phyloP scores from a whole-genome alignment of 2,888 invertebrate species.

The Pyrrhia umbra region DNA sequence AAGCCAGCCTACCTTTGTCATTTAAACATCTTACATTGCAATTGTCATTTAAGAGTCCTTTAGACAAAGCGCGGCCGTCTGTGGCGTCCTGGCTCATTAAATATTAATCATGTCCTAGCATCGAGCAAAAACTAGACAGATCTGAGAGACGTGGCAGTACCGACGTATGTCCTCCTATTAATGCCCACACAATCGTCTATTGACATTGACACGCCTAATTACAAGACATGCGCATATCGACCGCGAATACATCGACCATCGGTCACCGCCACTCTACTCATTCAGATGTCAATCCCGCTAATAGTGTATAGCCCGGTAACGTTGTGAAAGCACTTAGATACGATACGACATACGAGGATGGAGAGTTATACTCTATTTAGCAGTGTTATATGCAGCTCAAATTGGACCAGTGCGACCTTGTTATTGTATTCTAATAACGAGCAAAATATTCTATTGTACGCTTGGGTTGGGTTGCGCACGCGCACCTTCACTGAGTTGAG shows the following conservation, averaged over 20 bases:
- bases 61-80: slow-evolving; percentile 32
- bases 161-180: slow-evolving; percentile 65
- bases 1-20: slow-evolving; percentile 23
- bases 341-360: slow-evolving; percentile 18
- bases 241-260: slow-evolving; percentile 55
- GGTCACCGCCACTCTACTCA: slow-evolving; percentile 68
- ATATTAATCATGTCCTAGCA: slow-evolving; percentile 59
- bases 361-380: slow-evolving; percentile 40
- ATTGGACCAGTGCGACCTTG: slow-evolving; percentile 77
- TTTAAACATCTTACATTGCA: slow-evolving; percentile 36
- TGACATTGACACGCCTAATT: slow-evolving; percentile 84
- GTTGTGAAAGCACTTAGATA: slow-evolving; percentile 52
- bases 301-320: slow-evolving; percentile 61
- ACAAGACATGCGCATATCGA: slow-evolving; percentile 69
- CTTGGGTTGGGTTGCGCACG: slow-evolving; percentile 60
- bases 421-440: slow-evolving; percentile 83
- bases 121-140: slow-evolving; percentile 56
- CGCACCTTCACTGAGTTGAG: slow-evolving; percentile 66
- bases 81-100: slow-evolving; percentile 49
- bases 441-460: slow-evolving; percentile 81
- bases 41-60: slow-evolving; percentile 48
- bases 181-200: slow-evolving; percentile 72
- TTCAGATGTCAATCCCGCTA: slow-evolving; percentile 81
- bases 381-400: slow-evolving; percentile 65
- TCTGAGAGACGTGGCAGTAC: slow-evolving; percentile 53